Conservation (phyloP, 2,113 vertebrate genomes). For the Chionis minor region DNA sequence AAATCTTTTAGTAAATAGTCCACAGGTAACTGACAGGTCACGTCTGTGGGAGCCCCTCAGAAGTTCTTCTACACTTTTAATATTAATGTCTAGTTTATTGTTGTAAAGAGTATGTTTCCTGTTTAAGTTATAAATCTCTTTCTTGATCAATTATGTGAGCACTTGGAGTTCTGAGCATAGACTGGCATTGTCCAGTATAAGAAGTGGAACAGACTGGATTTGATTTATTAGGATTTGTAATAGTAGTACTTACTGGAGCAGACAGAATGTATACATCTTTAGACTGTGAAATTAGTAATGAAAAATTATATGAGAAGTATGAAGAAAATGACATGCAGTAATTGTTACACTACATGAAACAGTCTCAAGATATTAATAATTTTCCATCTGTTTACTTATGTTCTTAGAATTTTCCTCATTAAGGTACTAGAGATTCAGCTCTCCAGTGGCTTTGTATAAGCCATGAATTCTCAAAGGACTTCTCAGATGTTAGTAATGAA, state of each 20-base stretch:
- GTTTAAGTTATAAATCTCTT: neutral
- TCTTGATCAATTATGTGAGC: neutral
- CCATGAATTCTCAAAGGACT: neutral
- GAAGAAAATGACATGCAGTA: neutral
- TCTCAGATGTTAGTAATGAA: neutral
- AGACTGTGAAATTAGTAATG: neutral
- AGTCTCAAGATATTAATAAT: neutral
- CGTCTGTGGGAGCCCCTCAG: neutral
- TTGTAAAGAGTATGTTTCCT: neutral
- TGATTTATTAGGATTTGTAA: neutral
- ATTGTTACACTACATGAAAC: neutral
- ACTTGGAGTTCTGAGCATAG: neutral
- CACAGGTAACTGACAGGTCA: neutral
- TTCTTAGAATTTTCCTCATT: neutral
- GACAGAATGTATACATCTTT: neutral
- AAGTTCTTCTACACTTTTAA: neutral
- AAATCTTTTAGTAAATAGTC: conserved; percentile 5
- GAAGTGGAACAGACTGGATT: neutral
- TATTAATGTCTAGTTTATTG: neutral
- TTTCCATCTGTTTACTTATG: neutral
- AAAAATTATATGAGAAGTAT: neutral
- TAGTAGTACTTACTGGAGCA: neutral
- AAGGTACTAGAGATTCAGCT: neutral
- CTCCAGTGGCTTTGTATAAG: neutral
- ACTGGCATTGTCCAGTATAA: neutral